A percentile compares a stretch with the other conserved stretches of the same genome.
Evolutionary conservation across 2,888 invertebrate genomes (phyloP).

Genomic region (Erebia epiphron): DNA sequence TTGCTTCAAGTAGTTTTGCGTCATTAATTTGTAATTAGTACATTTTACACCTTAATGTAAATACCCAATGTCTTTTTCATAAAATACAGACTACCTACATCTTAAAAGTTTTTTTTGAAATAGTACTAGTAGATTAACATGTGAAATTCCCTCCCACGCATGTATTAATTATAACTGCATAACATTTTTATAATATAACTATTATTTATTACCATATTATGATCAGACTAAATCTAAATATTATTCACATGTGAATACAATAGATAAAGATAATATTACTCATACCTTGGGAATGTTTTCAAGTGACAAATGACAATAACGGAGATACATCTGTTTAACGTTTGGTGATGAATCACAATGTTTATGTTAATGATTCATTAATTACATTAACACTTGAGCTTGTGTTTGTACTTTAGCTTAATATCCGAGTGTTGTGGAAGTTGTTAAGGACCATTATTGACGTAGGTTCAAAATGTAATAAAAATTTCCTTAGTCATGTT

Average conservation of each 20-base stretch:
- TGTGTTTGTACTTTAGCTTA: constrained; percentile 39
- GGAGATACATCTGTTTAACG: constrained; percentile 46
- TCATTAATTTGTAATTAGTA: too few species aligned
- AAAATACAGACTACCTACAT: not conserved
- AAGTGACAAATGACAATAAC: constrained; percentile 40
- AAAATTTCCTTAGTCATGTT: constrained; percentile 1
- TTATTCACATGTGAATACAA: constrained; percentile 23
- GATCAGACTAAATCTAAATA: constrained; percentile 11
- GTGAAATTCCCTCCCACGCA: not conserved
- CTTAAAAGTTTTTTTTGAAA: not conserved
- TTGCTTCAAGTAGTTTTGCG: too few species aligned
- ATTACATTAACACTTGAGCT: constrained; percentile 40
- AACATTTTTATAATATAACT: not conserved
- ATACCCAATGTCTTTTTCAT: too few species aligned
- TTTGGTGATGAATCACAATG: constrained; percentile 43
- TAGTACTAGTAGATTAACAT: not conserved
- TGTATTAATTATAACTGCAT: not conserved
- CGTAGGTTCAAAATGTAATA: constrained; percentile 27
- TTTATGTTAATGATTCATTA: constrained; percentile 47
- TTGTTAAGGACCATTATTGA: not conserved
- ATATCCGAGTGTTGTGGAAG: constrained; percentile 9
- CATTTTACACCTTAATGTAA: too few species aligned
- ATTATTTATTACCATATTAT: constrained; percentile 5
- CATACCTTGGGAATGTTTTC: constrained; percentile 46
- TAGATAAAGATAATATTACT: constrained; percentile 38